Base-by-base conservation (phyloP, 2,888 invertebrate species). In the Schrankia costaestrigalis region DNA sequence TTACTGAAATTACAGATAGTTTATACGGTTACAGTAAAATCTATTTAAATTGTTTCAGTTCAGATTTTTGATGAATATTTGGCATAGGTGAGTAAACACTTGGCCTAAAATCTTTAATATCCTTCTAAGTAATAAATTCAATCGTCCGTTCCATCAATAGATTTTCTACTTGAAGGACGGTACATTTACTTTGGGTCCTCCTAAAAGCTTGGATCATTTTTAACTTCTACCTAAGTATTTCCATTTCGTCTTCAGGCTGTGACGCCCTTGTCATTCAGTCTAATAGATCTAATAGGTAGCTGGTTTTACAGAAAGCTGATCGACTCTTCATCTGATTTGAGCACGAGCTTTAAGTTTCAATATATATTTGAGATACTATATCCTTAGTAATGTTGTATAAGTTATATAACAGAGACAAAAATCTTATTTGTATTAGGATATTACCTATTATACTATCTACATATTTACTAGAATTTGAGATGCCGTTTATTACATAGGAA, bases 151-250 rank as follows among this genome's bases (percentile, higher is more conserved):
- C 61, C 67, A 9, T 43, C 46, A 42, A 41, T 45, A 52, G 58
- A 58, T 63, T 59, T 49, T 60, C 64, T 64, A 63, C 46, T 57
- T 63, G 71, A 78, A 80, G 83, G 82, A 82, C 82, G 83, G 82
- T 76, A 70, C 56, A 60, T 57, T 68, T 71, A 66, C 55, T 57
- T 57, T 59, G 67, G 64, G 63, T 77, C 71, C 71, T 73, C 56
- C 63, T 56, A 61, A 55, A 51, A 48, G 52, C 56, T 55, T 53
- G 56, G 35, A 29, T 48, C 42, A 35, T 40, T 26, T 44, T 29
- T 48, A 47, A 41, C 31, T 22, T 39, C 48, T 53, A 56, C 41
- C 40, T 59, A 62, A 56, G 46, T 55, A 55, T 46, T 46, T 55
- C 48, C 56, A 56, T 56, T 49, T 53, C 33, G 41, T 49, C 37